These are phyloP conservation scores for Tridacna crocea DNA, from an alignment of 2,888 invertebrate genomes.

Conservation along the genomic window DNA sequence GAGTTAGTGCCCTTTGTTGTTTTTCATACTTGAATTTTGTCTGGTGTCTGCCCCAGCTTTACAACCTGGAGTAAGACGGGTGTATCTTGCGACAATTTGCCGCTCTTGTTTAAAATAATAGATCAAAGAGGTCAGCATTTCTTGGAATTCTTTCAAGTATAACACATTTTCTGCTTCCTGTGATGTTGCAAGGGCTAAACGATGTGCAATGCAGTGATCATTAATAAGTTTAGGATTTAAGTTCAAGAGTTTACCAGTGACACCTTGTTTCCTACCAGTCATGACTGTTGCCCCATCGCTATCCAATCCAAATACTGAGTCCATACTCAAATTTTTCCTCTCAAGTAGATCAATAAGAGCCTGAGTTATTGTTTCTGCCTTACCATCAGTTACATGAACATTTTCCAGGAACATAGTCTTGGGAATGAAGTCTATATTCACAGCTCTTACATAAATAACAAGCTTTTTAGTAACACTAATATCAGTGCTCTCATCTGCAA, in stretches of 20 bases:
- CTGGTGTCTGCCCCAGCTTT: too few species aligned
- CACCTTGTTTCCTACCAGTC: slow-evolving; percentile 54
- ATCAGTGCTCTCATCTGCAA: slow-evolving; percentile 28
- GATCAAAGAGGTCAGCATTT: slow-evolving; percentile 5
- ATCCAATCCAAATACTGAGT: slow-evolving; percentile 26
- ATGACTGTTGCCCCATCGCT: slow-evolving; percentile 56
- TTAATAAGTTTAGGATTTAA: slow-evolving; percentile 48
- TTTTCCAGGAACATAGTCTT: slow-evolving; percentile 15
- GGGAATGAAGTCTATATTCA: not conserved
- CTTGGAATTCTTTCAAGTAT: slow-evolving; percentile 24
- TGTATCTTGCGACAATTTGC: too few species aligned
- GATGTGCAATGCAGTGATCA: slow-evolving; percentile 58
- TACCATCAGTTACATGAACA: slow-evolving; percentile 22
- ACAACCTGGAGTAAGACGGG: too few species aligned
- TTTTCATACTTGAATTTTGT: too few species aligned
- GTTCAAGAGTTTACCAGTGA: slow-evolving; percentile 46
- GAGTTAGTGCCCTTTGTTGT: too few species aligned
- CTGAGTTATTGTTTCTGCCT: slow-evolving; percentile 12
- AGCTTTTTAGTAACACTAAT: too few species aligned
- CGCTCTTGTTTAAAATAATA: slow-evolving; percentile 27
- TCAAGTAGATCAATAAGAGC: slow-evolving; percentile 1
- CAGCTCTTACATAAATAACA: slow-evolving; percentile 19
- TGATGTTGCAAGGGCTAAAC: slow-evolving; percentile 45
- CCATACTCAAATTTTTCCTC: not conserved
- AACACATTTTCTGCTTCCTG: too few species aligned